A percentile compares a stretch with the other conserved stretches of the same genome.
Conservation (phyloP, 2,888 invertebrate species). For the Fragum whitleyi region DNA sequence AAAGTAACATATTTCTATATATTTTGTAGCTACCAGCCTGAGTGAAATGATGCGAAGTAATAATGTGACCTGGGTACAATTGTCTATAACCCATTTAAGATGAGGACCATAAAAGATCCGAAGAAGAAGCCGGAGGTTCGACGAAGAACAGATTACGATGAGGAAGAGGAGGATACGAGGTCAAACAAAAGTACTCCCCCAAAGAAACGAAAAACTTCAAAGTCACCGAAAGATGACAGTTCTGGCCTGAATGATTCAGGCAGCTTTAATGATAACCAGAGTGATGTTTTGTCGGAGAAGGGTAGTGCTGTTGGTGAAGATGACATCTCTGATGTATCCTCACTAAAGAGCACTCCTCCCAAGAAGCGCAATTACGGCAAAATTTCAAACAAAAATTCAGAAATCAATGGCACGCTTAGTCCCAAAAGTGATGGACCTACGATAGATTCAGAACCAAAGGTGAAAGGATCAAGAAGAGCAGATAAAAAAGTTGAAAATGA, state of each 20-base stretch:
- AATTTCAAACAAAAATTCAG: constrained; percentile 49
- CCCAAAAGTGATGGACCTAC: constrained; percentile 14
- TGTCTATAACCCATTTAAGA: neutral
- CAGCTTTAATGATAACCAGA: constrained; percentile 57
- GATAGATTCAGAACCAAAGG: constrained; percentile 4
- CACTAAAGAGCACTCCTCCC: constrained; percentile 62
- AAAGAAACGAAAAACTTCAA: constrained; percentile 61
- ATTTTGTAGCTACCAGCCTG: neutral
- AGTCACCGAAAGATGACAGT: constrained; percentile 48
- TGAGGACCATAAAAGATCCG: constrained; percentile 67
- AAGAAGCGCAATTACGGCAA: constrained; percentile 61
- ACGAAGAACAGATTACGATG: constrained; percentile 40
- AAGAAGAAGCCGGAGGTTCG: constrained; percentile 61
- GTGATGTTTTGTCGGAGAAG: constrained; percentile 59
- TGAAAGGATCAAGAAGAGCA: constrained; percentile 15
- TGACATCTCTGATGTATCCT: constrained; percentile 60
- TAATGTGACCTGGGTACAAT: neutral
- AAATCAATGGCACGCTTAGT: constrained; percentile 54
- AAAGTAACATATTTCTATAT: no score
- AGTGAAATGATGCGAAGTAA: neutral
- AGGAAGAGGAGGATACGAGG: constrained; percentile 48
- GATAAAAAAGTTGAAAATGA: constrained; percentile 21
- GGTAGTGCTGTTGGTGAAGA: constrained; percentile 58
- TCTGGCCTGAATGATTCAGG: constrained; percentile 56
- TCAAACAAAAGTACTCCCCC: constrained; percentile 63